Conservation (phyloP, 2,113 vertebrate genomes). For the Sceloporus undulatus region DNA sequence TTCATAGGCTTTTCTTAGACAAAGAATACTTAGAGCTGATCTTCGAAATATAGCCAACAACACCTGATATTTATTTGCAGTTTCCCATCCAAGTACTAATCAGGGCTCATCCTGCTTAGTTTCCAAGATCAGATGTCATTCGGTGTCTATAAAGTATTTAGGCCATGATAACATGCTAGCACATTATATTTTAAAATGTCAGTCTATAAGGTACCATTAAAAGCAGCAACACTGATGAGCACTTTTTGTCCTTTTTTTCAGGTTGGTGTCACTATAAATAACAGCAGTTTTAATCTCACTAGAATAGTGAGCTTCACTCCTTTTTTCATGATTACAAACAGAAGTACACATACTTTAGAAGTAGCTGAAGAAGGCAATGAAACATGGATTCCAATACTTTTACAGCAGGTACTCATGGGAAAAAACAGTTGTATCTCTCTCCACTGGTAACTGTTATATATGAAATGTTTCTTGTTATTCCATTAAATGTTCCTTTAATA, state of each 20-base stretch:
- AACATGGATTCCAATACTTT: conserved; percentile 86
- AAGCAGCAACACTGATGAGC: not conserved
- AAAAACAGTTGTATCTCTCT: not conserved
- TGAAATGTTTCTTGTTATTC: not conserved
- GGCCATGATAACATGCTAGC: not conserved
- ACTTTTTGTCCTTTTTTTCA: conserved; percentile 62
- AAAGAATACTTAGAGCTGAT: no score
- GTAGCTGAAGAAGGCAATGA: conserved; percentile 88
- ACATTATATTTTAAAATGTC: not conserved
- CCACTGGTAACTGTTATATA: not conserved
- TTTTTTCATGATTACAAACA: conserved; percentile 94
- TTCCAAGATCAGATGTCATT: no score
- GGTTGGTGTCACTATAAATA: conserved; percentile 95
- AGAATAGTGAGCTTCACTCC: conserved; percentile 97
- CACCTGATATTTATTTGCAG: no score
- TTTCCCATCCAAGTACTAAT: no score
- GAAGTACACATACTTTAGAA: conserved; percentile 87
- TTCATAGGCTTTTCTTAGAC: no score
- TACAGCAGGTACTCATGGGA: conserved; percentile 83
- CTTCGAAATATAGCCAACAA: no score
- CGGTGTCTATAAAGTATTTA: no score
- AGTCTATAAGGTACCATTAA: not conserved
- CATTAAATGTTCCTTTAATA: not conserved
- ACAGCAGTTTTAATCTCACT: conserved; percentile 95
- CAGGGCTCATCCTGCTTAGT: no score